Base-by-base conservation (phyloP, 2,888 invertebrate genomes). In the Ornithoptera priamus region DNA sequence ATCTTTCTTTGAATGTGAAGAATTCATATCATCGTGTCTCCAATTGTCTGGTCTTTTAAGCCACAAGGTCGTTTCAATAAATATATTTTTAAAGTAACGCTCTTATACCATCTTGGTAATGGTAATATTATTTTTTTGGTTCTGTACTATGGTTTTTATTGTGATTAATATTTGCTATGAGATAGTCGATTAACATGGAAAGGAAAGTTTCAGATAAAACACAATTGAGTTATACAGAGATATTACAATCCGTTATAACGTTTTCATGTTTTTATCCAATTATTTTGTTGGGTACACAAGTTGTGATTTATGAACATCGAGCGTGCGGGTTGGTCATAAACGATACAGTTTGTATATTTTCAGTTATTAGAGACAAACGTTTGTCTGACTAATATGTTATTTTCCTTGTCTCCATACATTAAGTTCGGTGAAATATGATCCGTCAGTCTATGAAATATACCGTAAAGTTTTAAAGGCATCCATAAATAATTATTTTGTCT, bases 31-130 rank as follows among this genome's bases (percentile, higher is more conserved):
- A 50, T 50, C 3, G 50, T 50, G 17, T 50, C 50, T 50, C 53
- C 61, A 67, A 67, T 53, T 39, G 60, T 61, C 39, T 56, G 67
- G 61, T 67, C 62, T 67, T 62, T 62, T 39, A 58, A 5, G 30
- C 18, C 3, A n/a, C 67, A 67, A 62, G 67, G 67, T 46, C 57
- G 57, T 67, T 61, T 67, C 46, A 62, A 67, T 67, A 24, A 36
- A 5, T 56, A 39, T 42, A 50, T 50, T 50, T 50, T 12, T 50
- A 50, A 50, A 50, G 50, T 17, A 18, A 50, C 17, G 50, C 50
- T 15, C 18, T 15, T 17, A 50, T 18, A 50, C 50, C 50, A 4
- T 50, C 18, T 15, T 50, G 50, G 50, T 50, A 50, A 46, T 50
- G 50, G 50, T 50, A 50, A 46, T 15, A 46, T 46, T 22, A 22